Base-by-base conservation (phyloP, 2,113 vertebrate genomes). In the Falco punctatus region DNA sequence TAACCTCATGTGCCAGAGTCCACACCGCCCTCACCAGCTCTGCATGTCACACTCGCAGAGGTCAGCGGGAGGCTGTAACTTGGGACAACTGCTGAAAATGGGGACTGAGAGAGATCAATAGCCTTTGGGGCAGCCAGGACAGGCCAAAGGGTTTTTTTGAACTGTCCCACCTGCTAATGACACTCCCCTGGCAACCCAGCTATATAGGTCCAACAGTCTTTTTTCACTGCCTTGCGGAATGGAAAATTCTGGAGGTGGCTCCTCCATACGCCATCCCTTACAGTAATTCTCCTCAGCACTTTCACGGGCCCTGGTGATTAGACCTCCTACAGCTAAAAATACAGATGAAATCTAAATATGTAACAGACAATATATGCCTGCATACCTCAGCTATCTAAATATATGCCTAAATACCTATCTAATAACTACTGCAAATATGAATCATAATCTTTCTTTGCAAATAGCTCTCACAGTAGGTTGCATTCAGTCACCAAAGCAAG, bases 311-410 rank as follows among this genome's bases (percentile, higher is more conserved):
- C 69, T 66, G 46, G 8, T 54, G 55, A 93, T 72, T 87, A 85
- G 81, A 69, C 57, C 70, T 94, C 27, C 84, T 82, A 26, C 21
- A 85, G 81, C 66, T 92, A 95, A 93, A 97, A 94, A 94, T 90
- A 94, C 49, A 62, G 5, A 32, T 3, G 30, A 48, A 84, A 69
- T 19, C 86, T 44, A 79, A 92, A 81, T 59, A 80, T 35, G 32
- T 22, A 69, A 66, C 81, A 75, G 70, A 81, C 61, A 92, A 81
- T 87, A 70, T 42, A 79, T n/a, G 91, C 84, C 78, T 79, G 48
- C 65, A 82, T 81, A 69, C 28, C 79, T 93, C 71, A 57, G 58
- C 71, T 91, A 75, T 5, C 70, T 90, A 85, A 89, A 80, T 82
- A 81, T 81, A 92, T 66, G 72, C 67, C 77, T 40, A 13, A 75